Evolutionary conservation across 2,113 vertebrate genomes (phyloP).

Genomic region (Corythornis cristatus): DNA sequence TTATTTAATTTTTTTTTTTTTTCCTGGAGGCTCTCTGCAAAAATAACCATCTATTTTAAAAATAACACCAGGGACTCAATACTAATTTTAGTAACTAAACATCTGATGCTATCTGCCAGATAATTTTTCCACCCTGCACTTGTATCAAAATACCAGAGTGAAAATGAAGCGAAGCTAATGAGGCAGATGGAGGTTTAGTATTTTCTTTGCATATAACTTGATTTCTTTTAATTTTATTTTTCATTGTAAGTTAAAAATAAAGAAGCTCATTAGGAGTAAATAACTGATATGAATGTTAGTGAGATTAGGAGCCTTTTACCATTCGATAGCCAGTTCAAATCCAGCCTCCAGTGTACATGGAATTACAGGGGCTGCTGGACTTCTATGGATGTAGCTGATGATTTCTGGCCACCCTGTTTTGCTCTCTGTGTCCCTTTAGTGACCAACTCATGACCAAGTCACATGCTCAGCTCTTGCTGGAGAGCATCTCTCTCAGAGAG

Average conservation of each 20-base stretch:
- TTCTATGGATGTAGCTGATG: neutral
- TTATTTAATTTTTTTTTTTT: neutral
- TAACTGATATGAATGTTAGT: neutral
- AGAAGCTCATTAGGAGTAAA: neutral
- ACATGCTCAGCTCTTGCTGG: neutral
- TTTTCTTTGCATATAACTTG: neutral
- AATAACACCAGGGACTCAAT: slow-evolving; percentile 10
- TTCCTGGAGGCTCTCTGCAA: neutral
- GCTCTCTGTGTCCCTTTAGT: neutral
- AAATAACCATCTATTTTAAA: slow-evolving; percentile 37
- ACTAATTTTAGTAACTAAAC: slow-evolving; percentile 44
- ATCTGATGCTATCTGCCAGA: neutral
- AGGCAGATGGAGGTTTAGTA: neutral
- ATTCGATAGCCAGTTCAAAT: neutral
- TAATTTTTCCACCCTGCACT: neutral
- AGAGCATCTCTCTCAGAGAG: neutral
- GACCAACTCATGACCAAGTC: neutral
- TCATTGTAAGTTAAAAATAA: neutral
- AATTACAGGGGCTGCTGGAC: neutral
- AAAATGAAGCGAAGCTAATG: neutral
- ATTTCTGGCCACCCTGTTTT: neutral
- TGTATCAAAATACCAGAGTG: slow-evolving; percentile 6
- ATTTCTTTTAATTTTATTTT: neutral
- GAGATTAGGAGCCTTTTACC: neutral
- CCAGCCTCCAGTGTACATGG: neutral